A percentile compares a stretch with the other conserved stretches of the same genome.
phyloP scores from a whole-genome alignment of 2,113 vertebrate genomes.

The Phycodurus eques region DNA sequence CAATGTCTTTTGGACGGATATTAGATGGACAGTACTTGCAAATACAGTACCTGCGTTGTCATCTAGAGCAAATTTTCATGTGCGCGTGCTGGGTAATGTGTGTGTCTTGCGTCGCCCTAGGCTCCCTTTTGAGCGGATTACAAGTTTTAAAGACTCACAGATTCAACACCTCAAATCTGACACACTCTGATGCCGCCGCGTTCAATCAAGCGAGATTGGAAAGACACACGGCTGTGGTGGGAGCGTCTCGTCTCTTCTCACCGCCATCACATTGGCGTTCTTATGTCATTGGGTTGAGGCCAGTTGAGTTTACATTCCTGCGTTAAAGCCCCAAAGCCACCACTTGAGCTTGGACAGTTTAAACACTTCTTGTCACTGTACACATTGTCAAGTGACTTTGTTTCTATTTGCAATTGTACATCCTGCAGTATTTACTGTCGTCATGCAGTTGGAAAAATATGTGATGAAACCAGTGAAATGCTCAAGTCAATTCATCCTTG shows the following conservation, averaged over 20 bases:
- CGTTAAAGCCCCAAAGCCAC: slow-evolving; percentile 58
- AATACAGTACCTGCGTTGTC: slow-evolving; percentile 26
- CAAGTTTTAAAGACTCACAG: slow-evolving; percentile 77
- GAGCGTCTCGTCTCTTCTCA: slow-evolving; percentile 35
- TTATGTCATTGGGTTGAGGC: slow-evolving; percentile 67
- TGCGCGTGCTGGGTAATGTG: slow-evolving; percentile 19
- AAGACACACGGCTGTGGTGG: slow-evolving; percentile 46
- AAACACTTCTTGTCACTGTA: not conserved
- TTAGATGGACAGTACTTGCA: slow-evolving; percentile 7
- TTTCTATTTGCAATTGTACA: slow-evolving; percentile 8
- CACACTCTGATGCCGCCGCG: slow-evolving; percentile 60
- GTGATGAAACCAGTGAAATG: not conserved
- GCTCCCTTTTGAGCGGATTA: slow-evolving; percentile 71
- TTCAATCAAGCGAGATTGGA: slow-evolving; percentile 67
- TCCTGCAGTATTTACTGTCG: not conserved
- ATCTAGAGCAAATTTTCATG: slow-evolving; percentile 25
- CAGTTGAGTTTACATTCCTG: slow-evolving; percentile 68
- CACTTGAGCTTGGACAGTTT: slow-evolving; percentile 44
- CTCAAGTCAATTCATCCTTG: not conserved
- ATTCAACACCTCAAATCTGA: slow-evolving; percentile 70
- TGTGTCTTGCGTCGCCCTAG: slow-evolving; percentile 39
- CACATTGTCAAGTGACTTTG: not conserved
- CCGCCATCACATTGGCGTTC: slow-evolving; percentile 57
- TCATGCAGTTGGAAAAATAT: not conserved
- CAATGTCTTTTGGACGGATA: not conserved